Evolutionary conservation across 2,113 vertebrate genomes (phyloP).

Genomic region (Rhea pennata): DNA sequence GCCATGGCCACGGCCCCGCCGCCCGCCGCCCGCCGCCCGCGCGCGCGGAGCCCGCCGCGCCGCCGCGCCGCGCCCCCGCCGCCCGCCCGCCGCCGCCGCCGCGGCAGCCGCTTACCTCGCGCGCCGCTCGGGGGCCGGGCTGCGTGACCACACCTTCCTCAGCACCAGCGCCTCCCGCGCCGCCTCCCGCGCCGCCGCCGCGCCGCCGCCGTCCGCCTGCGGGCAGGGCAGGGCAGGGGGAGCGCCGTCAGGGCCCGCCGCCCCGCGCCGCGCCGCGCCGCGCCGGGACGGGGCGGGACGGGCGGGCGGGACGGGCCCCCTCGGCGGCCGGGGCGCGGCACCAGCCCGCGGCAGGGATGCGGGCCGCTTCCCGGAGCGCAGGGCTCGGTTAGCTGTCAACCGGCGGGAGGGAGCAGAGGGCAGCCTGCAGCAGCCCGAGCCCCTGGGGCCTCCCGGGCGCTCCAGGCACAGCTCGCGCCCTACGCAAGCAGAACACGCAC

Average conservation of each 20-base stretch:
- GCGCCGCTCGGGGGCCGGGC: constrained; percentile 83
- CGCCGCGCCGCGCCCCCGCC: neutral
- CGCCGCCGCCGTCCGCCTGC: constrained; percentile 86
- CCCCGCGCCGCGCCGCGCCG: no score
- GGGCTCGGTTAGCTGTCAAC: neutral
- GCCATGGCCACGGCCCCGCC: neutral
- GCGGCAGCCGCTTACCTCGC: constrained; percentile 77
- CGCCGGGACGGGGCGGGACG: no score
- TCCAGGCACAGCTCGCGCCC: neutral
- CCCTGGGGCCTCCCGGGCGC: neutral
- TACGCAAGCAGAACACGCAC: neutral
- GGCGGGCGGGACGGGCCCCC: no score
- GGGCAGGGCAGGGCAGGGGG: constrained; percentile 2
- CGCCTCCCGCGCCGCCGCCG: constrained; percentile 78
- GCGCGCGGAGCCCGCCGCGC: no score
- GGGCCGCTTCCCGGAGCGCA: neutral
- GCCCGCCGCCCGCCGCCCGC: no score
- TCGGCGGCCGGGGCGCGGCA: no score
- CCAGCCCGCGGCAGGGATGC: no score
- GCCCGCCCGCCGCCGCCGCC: constrained; percentile 19
- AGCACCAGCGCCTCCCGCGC: constrained; percentile 87
- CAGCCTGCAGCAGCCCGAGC: neutral
- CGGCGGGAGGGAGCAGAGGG: neutral
- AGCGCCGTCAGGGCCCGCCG: constrained; percentile 4
- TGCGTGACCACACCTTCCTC: constrained; percentile 86